These are phyloP conservation scores for Percina caprodes DNA, from an alignment of 2,113 vertebrate species.

Conservation along the genomic window DNA sequence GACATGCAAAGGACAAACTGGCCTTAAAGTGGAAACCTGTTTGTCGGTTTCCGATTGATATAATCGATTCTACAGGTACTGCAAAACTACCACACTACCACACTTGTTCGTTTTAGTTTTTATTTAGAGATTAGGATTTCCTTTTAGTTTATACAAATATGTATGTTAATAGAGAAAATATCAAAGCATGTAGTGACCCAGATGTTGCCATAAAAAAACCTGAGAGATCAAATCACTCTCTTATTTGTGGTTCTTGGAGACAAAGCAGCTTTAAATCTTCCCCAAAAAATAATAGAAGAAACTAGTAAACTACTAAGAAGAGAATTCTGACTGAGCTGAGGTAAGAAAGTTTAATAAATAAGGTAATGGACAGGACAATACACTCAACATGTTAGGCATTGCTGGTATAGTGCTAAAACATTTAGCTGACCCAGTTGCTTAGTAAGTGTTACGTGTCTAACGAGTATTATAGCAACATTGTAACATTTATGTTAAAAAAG, in stretches of 20 bases:
- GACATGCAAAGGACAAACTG: not conserved
- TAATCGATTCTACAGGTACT: not conserved
- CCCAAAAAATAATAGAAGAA: not conserved
- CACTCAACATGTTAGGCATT: too few relatives aligned
- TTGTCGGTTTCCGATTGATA: not conserved
- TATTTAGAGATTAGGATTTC: not conserved
- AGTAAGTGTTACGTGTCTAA: too few relatives aligned
- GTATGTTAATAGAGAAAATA: not conserved
- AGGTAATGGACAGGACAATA: too few relatives aligned
- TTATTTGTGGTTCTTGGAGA: not conserved
- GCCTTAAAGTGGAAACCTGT: not conserved
- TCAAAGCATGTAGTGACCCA: not conserved
- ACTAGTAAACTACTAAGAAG: too few relatives aligned
- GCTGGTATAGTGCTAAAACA: too few relatives aligned
- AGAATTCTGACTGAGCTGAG: too few relatives aligned
- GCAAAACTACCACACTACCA: not conserved
- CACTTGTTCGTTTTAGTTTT: too few relatives aligned
- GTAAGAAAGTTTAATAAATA: too few relatives aligned
- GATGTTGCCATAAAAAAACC: not conserved
- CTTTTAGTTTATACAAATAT: not conserved
- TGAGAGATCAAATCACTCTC: not conserved
- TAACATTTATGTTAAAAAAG: too few relatives aligned
- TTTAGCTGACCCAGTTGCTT: too few relatives aligned
- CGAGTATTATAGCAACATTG: too few relatives aligned
- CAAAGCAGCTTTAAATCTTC: not conserved